Evolutionary conservation across 1,140 invertebrate genomes (phyloP), one percentile per base, ranked within the genome.

Genomic region (Yoshiicerus persimilis): DNA sequence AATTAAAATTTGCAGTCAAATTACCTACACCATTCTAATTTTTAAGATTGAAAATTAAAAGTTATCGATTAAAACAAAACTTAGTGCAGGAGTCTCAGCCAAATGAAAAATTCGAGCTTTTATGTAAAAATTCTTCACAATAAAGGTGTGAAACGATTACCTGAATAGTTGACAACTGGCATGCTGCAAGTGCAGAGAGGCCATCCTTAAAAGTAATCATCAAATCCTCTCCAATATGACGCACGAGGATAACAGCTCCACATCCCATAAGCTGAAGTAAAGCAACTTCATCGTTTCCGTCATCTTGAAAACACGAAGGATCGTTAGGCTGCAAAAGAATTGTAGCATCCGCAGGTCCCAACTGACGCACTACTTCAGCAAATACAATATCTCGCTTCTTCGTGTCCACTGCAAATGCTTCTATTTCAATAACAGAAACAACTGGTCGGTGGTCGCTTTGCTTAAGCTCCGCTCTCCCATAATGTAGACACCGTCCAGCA

Each of bases 401-500:
- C 30, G 95, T 94, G 91, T 97, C 95, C 0, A 98, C 95, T 91
- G 95, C 94, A 89, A 96, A 93, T 4, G 97, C 95, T 91, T 99
- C 97, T 27, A 98, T 94, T 93, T 99, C 97, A 90, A 99, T 94
- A 39, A 97, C 94, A 1, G 96, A 96, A 89, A 98, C 95, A 0
- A 99, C 98, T 13, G 98, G 98, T 87, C 98, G 94, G 93, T 99
- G 99, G 93, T 99, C 99, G 92, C 98, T 99, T 92, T 99, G 98
- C 92, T 99, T 99, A 70, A 99, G 93, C 93, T 99, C 98, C 8
- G 97, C 96, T 89, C 97, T 93, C 0, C 98, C 97, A 92, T 99
- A 99, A 92, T 97, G 95, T 20, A 98, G 92, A 62, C 98, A 93
- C 91, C 95, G 95, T n/a, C 97, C 97, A 70, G 95, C 93, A 92